Evolutionary conservation across 2,888 invertebrate species (phyloP).

Genomic region (Catocala nupta): DNA sequence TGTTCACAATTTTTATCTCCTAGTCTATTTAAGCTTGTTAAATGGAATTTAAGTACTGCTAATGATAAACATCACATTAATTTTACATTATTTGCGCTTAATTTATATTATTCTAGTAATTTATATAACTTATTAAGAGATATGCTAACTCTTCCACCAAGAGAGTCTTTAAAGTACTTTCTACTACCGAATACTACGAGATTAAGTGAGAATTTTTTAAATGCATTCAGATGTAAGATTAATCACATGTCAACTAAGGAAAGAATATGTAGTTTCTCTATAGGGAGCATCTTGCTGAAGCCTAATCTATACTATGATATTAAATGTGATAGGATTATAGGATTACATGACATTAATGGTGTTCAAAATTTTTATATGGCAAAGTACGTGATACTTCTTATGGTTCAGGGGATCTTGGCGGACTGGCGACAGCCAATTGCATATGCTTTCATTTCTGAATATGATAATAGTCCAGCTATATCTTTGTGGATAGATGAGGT

Average conservation of each 20-base stretch:
- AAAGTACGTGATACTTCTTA: conserved; percentile 48
- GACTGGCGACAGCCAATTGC: conserved; percentile 54
- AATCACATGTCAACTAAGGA: conserved; percentile 48
- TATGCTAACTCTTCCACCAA: conserved; percentile 37
- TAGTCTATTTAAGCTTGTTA: conserved; percentile 34
- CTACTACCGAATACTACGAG: conserved; percentile 40
- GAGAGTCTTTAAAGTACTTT: conserved; percentile 31
- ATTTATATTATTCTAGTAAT: conserved; percentile 44
- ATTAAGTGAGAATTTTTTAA: conserved; percentile 42
- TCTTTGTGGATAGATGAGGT: conserved; percentile 52
- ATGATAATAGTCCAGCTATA: conserved; percentile 41
- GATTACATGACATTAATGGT: conserved; percentile 54
- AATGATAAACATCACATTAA: conserved; percentile 29
- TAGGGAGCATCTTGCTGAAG: conserved; percentile 41
- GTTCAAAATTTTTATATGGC: conserved; percentile 43
- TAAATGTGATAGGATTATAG: conserved; percentile 49
- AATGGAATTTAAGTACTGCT: conserved; percentile 32
- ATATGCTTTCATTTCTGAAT: conserved; percentile 48
- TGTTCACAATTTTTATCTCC: conserved; percentile 36
- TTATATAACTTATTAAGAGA: conserved; percentile 35
- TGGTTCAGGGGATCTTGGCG: conserved; percentile 50
- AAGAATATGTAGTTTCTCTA: conserved; percentile 48
- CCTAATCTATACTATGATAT: conserved; percentile 48
- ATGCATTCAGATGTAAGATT: conserved; percentile 51
- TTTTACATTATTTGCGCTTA: conserved; percentile 39